Base-by-base conservation (phyloP, 2,797 vertebrate species). In the Premnoplex brunnescens region DNA sequence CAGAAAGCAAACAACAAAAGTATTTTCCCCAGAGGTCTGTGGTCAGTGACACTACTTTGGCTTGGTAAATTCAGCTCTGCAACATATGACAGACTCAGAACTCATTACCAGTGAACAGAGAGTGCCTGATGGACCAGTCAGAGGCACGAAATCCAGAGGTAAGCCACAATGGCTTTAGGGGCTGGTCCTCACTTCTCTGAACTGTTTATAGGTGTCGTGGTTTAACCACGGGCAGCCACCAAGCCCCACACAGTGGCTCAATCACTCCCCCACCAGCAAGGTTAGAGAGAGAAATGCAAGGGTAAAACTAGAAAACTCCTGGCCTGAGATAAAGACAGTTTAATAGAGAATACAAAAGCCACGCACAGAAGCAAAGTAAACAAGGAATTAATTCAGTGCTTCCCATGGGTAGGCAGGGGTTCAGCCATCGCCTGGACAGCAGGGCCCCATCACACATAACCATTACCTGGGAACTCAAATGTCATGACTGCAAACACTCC, bases 41-140 rank as follows among this genome's bases (percentile, higher is more conserved):
- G 32, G 73, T 74, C 1, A 1, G 46, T 89, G 59, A 58, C 17
- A n/a, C 19, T 69, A 8, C 36, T 46, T 76, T 55, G 27, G 16
- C 43, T 83, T 36, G 9, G 11, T 69, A 69, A 18, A 68, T 80
- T 87, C 75, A 76, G 14, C 26, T 77, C 44, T 73, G 51, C 30
- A 66, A 16, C 16, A 9, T 43, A 36, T 11, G 43, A 43, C n/a
- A 60, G 54, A 74, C 34, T 20, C 6, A 12, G 79, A 68, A 30
- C 16, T 55, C 16, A 39, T 54, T 91, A 86, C 55, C 44, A 56
- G 55, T 34, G 56, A 85, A 32, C 7, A 13, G 23, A 67, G 49
- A 41, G 26, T 28, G n/a, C 18, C 41, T 0, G 0, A n/a, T 55
- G 39, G n/a, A 36, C 17, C 21, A 12, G 23, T n/a, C 24, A 73